A percentile compares a stretch with the other conserved stretches of the same genome.
phyloP scores from a whole-genome alignment of 2,113 vertebrate genomes.

The Notarius quadriscutis region DNA sequence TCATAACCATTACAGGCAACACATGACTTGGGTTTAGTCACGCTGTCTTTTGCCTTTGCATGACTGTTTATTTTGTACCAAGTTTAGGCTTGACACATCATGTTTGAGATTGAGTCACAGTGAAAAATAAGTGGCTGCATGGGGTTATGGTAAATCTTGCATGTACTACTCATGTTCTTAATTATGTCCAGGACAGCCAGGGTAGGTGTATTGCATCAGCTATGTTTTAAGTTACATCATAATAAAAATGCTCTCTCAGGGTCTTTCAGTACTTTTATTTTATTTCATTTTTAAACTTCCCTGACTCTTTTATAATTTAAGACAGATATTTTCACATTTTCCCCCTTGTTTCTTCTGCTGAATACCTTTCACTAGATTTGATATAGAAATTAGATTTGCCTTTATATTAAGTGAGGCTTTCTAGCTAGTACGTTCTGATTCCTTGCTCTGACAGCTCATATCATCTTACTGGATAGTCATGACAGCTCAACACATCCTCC shows the following conservation, averaged over 20 bases:
- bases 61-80: conserved; percentile 2
- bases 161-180: conserved; percentile 26
- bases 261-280: not conserved
- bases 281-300: not conserved
- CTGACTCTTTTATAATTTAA: not conserved
- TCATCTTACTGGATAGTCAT: conserved; percentile 9
- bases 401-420: conserved; percentile 20
- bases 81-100: not conserved
- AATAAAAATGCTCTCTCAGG: not conserved
- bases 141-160: conserved; percentile 3
- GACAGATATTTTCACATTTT: not conserved
- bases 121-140: not conserved
- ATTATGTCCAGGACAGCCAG: not conserved
- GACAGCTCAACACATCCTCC: conserved; percentile 29
- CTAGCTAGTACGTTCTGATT: not conserved
- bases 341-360: not conserved
- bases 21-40: conserved; percentile 24
- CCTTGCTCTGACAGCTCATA: conserved; percentile 20
- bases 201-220: not conserved
- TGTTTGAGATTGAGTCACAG: not conserved
- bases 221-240: not conserved
- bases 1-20: conserved; percentile 25
- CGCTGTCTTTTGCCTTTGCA: conserved; percentile 26
- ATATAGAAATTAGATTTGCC: conserved; percentile 7
- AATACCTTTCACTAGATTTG: not conserved